Evolutionary conservation across 1,140 invertebrate species (phyloP), one percentile per base, ranked within the genome.

Genomic region (Zaprionus taronus): DNA sequence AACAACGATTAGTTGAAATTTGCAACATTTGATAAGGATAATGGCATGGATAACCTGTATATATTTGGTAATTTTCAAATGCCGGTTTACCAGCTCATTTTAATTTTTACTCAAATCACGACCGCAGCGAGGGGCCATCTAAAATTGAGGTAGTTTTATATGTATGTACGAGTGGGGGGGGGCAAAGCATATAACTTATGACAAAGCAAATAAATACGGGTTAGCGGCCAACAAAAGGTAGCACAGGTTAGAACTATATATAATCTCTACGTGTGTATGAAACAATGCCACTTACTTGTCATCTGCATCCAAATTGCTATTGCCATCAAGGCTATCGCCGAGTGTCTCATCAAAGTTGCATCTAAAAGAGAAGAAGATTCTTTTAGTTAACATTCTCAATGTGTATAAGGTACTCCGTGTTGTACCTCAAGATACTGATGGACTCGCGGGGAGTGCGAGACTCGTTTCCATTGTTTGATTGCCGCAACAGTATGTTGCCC

Each of bases 401-500:
- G 12, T 4, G 9, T 22, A 17, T 17, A 47, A 12, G 12, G 2
- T 31, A 47, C 49, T 7, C 7, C n/a, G 2, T 47, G 7, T 7
- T 15, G 6, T 68, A 91, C 87, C 87, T 74, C 26, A 87, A 57
- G 14, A 76, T 87, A 38, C 74, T 90, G 1, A 83, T 81, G 0
- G 79, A 91, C 64, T 67, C 74, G 4, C 66, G 67, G 4, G 78
- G 87, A 6, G 68, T 77, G 36, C 85, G 71, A n/a, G 74, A 67
- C 7, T 61, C 68, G 1, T 70, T 56, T 1, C 44, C 66, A 26
- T 31, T 22, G 22, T 69, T 60, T 7, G 74, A 47, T 61, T 91
- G 78, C 20, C 80, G 74, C 14, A 92, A 36, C 53, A 92, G 56
- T 58, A 93, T 93, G 60, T 95, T 96, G 93, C 98, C 99, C 95